phyloP scores from a whole-genome alignment of 2,888 invertebrate species.

The Incurvaria masculella region DNA sequence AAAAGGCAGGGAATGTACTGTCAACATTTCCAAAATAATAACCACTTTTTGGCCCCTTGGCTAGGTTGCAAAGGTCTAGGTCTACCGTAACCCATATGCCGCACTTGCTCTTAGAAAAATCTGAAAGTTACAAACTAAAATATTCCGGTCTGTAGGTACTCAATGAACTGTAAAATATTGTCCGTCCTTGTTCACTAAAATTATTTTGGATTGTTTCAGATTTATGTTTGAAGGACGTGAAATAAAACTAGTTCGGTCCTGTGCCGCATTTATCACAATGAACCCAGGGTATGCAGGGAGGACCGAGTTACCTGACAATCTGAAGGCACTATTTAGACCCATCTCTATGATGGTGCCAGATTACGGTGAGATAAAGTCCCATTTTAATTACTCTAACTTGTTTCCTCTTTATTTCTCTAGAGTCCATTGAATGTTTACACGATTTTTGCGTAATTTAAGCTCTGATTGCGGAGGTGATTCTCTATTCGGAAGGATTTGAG shows the following conservation, averaged over 20 bases:
- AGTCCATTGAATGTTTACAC: too few relatives aligned
- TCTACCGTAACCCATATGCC: too few relatives aligned
- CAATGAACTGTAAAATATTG: too few relatives aligned
- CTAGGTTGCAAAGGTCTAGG: too few relatives aligned
- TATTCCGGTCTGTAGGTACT: too few relatives aligned
- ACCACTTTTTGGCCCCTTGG: too few relatives aligned
- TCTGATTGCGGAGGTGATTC: slow-evolving; percentile 84
- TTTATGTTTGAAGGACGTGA: slow-evolving; percentile 90
- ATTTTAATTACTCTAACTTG: neutral
- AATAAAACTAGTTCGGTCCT: slow-evolving; percentile 75
- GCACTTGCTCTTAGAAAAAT: too few relatives aligned
- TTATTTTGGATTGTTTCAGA: too few relatives aligned
- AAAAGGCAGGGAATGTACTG: too few relatives aligned
- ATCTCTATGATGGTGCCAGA: slow-evolving; percentile 93
- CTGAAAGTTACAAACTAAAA: too few relatives aligned
- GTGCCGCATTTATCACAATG: slow-evolving; percentile 89
- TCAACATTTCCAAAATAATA: too few relatives aligned
- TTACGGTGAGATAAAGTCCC: slow-evolving; percentile 71
- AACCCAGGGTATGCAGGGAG: slow-evolving; percentile 90
- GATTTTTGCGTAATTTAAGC: slow-evolving; percentile 46
- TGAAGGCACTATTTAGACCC: slow-evolving; percentile 83
- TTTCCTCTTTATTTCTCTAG: neutral
- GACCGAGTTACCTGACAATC: slow-evolving; percentile 84
- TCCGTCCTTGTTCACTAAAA: too few relatives aligned
- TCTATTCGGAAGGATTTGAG: slow-evolving; percentile 93